Evolutionary conservation across 2,113 vertebrate genomes (phyloP).

Genomic region (Ophiodon elongatus): DNA sequence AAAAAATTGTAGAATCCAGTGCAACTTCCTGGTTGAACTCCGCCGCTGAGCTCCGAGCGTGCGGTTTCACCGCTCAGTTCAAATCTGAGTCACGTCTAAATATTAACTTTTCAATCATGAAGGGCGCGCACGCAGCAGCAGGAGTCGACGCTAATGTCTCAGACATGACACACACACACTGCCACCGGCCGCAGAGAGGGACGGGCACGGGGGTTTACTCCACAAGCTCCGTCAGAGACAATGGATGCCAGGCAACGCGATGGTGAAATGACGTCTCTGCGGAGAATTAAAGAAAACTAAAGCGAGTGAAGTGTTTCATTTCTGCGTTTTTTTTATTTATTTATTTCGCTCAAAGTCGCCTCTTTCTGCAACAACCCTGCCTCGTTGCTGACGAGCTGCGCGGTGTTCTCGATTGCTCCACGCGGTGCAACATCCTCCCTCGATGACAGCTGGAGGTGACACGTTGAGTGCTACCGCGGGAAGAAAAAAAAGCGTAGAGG

Average conservation of each 20-base stretch:
- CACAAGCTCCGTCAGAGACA: conserved; percentile 21
- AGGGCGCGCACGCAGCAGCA: conserved; percentile 27
- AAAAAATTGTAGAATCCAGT: neutral
- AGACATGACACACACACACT: conserved; percentile 23
- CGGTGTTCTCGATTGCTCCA: conserved; percentile 10
- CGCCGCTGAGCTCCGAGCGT: neutral
- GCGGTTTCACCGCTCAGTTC: conserved; percentile 10
- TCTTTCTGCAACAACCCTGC: conserved; percentile 1
- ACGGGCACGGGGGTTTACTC: conserved; percentile 3
- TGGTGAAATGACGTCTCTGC: neutral
- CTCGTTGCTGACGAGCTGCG: conserved; percentile 57
- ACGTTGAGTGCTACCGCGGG: conserved; percentile 67
- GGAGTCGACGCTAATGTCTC: conserved; percentile 6
- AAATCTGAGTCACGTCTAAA: conserved; percentile 26
- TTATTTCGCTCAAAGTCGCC: neutral
- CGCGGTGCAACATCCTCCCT: conserved; percentile 35
- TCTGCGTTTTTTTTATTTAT: neutral
- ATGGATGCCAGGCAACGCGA: conserved; percentile 1
- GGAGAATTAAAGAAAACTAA: neutral
- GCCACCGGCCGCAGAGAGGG: conserved; percentile 1
- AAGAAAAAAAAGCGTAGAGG: conserved; percentile 16
- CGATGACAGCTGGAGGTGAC: conserved; percentile 71
- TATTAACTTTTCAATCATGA: conserved; percentile 26
- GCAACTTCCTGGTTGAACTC: neutral
- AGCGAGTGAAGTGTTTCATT: conserved; percentile 1